phyloP scores from a whole-genome alignment of 2,888 invertebrate genomes.

The Cephus rjabovi region DNA sequence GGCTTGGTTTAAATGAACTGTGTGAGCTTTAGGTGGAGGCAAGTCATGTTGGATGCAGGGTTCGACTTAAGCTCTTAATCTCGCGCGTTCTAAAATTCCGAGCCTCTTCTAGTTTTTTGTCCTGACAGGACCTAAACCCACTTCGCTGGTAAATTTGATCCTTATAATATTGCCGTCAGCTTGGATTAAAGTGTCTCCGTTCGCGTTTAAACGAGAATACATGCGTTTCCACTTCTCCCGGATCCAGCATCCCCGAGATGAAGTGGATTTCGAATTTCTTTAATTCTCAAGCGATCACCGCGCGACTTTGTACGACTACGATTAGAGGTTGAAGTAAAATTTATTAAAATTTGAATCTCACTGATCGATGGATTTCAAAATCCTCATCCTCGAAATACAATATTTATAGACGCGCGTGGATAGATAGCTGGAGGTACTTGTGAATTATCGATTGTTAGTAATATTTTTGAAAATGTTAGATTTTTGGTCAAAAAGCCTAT shows the following conservation, averaged over 20 bases:
- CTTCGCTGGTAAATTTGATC: conserved; percentile 40
- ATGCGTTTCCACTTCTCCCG: neutral
- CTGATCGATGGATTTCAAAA: too few species aligned
- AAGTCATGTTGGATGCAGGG: neutral
- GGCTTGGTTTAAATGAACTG: neutral
- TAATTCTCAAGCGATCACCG: too few species aligned
- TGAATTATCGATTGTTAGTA: neutral
- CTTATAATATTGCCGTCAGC: conserved; percentile 46
- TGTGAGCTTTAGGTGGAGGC: neutral
- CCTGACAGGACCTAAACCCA: conserved; percentile 48
- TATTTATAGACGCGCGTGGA: too few species aligned
- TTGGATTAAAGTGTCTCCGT: conserved; percentile 46
- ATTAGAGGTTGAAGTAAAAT: neutral
- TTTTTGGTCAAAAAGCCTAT: neutral
- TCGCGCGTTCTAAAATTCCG: conserved; percentile 47
- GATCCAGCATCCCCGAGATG: too few species aligned
- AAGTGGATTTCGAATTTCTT: too few species aligned
- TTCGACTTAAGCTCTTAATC: conserved; percentile 38
- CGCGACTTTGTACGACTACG: too few species aligned
- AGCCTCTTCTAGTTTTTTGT: conserved; percentile 54
- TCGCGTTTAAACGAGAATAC: neutral
- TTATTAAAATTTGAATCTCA: neutral
- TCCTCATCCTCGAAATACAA: too few species aligned
- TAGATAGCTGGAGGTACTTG: too few species aligned
- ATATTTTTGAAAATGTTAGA: neutral